These are phyloP conservation scores for Andrena camellia DNA, from an alignment of 2,888 invertebrate species.

Conservation along the genomic window DNA sequence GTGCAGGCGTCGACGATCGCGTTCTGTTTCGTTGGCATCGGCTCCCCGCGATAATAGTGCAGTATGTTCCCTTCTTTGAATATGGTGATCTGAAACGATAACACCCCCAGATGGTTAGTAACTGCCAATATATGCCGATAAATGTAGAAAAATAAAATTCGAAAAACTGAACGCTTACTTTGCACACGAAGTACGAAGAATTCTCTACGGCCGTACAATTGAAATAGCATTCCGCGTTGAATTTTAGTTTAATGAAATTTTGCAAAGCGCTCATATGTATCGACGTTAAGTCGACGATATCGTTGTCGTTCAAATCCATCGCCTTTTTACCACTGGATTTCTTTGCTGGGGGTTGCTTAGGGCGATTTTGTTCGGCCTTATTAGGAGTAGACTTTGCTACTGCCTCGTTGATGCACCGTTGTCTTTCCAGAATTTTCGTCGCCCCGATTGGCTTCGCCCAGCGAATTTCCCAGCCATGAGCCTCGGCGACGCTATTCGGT, in stretches of 20 bases:
- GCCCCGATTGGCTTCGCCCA: conserved; percentile 88
- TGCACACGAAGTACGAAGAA: conserved; percentile 71
- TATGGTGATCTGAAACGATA: conserved; percentile 71
- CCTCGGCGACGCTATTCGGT: conserved; percentile 42
- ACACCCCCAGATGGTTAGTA: neutral
- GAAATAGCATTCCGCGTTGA: conserved; percentile 75
- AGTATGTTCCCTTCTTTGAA: conserved; percentile 61
- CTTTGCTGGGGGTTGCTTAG: conserved; percentile 41
- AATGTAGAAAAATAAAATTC: neutral
- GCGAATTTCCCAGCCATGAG: conserved; percentile 85
- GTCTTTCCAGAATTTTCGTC: conserved; percentile 78
- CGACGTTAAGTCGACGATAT: conserved; percentile 15
- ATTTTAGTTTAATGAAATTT: conserved; percentile 69
- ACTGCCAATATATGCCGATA: neutral
- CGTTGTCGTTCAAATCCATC: conserved; percentile 31
- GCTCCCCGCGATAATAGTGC: conserved; percentile 72
- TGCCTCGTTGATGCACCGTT: conserved; percentile 79
- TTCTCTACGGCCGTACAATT: conserved; percentile 65
- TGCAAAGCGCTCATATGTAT: conserved; percentile 63
- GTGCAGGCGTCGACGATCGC: conserved; percentile 72
- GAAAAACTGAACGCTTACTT: conserved; percentile 66
- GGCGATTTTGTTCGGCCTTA: conserved; percentile 31
- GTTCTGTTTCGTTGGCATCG: conserved; percentile 68
- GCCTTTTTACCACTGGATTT: neutral
- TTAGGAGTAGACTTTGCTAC: conserved; percentile 54